Base-by-base conservation (phyloP, 2,113 vertebrate species). In the Gallinago paraguaiae region DNA sequence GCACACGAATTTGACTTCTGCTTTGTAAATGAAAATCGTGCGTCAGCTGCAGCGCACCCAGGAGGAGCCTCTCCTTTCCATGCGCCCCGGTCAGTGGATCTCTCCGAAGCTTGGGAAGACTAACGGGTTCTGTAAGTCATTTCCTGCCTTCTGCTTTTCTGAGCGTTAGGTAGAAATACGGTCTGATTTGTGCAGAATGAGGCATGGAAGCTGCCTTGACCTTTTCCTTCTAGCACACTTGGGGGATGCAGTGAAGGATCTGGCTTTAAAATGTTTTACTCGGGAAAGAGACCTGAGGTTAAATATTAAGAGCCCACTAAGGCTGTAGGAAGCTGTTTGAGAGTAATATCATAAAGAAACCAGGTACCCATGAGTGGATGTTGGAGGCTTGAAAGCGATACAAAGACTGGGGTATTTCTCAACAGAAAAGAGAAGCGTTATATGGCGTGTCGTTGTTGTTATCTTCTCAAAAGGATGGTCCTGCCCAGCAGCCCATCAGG, bases 51-150 rank as follows among this genome's bases (percentile, higher is more conserved):
- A 33, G n/a, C 64, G 4, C 74, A 3, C 50, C 6, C 33, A 14
- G 31, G 63, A 17, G 10, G 3, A 45, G 41, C 2, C 0, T 17
- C 57, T 25, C 4, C 86, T 48, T 45, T 63, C 91, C 87, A 60
- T 86, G 81, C 77, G 7, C 65, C 57, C 56, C 41, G 28, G 61
- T 30, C 86, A 10, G 3, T 76, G 90, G 78, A 90, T 54, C 82
- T 65, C 94, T 69, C 28, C 41, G 85, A 86, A 95, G 74, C 65
- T 54, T 31, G 75, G 87, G 72, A 91, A 79, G 95, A 92, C 53
- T 4, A 57, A 65, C 41, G n/a, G 24, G 48, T 9, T 91, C 92
- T 85, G 94, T 95, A 93, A 96, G 94, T 96, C 82, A 86, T 69
- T 85, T 79, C 86, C 79, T 18, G 5, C 7, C 3, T 57, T 13